A percentile compares a stretch with the other conserved stretches of the same genome.
These are phyloP conservation scores for Scelioninae gen. 2 DNA, from an alignment of 2,888 invertebrate species.

Conservation along the genomic window DNA sequence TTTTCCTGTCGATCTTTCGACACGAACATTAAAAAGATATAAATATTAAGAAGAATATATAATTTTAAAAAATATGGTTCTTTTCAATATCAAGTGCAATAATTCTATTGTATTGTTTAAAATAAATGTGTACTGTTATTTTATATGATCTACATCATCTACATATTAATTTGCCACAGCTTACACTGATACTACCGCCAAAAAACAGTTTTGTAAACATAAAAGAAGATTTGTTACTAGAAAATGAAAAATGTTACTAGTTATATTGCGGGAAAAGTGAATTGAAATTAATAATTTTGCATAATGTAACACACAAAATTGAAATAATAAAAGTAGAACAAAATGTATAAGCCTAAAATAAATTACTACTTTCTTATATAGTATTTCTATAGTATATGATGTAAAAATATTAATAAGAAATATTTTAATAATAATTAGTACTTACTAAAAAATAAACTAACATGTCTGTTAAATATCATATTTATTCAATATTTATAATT, in stretches of 20 bases:
- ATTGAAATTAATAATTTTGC: too few relatives aligned
- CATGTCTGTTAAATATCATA: conserved; percentile 11
- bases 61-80: too few relatives aligned
- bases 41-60: background rate
- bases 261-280: too few relatives aligned
- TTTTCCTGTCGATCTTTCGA: background rate
- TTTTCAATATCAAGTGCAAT: too few relatives aligned
- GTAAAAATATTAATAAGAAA: too few relatives aligned
- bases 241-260: too few relatives aligned
- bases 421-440: too few relatives aligned
- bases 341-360: too few relatives aligned
- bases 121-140: background rate
- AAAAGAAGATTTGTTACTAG: background rate
- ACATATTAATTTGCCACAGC: too few relatives aligned
- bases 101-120: background rate
- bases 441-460: background rate
- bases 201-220: background rate
- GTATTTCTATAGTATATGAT: too few relatives aligned
- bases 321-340: too few relatives aligned
- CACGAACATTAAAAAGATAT: background rate
- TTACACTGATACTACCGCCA: conserved; percentile 19
- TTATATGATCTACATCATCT: background rate
- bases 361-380: too few relatives aligned
- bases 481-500: conserved; percentile 14
- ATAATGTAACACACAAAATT: background rate